Percentiles rank a stretch among this genome's conserved stretches.
Conservation (phyloP, 1,140 invertebrate species). For the Drosophila asahinai region DNA sequence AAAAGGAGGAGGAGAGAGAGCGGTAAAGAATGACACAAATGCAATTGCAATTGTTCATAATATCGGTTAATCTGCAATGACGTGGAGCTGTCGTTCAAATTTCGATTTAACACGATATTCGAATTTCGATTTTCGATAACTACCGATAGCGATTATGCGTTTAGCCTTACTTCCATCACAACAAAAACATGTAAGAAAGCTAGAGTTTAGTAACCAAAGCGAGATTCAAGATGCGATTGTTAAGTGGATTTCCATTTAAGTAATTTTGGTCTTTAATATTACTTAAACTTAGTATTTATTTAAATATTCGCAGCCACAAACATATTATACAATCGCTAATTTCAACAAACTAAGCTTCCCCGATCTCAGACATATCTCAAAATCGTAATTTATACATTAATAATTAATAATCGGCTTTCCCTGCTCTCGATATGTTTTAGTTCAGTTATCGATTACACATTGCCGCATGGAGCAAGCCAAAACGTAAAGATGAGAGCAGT, state of each 20-base stretch:
- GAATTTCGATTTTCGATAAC: no score
- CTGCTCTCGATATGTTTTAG: background rate
- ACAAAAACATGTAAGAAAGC: background rate
- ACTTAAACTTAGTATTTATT: no score
- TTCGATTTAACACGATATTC: background rate
- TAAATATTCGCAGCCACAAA: no score
- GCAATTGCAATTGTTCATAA: background rate
- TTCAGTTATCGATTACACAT: background rate
- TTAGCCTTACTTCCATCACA: background rate
- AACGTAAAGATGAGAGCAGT: constrained; percentile 1
- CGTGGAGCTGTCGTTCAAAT: background rate
- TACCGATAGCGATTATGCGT: background rate
- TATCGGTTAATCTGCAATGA: background rate
- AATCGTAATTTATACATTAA: background rate
- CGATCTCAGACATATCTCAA: no score
- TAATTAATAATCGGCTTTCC: background rate
- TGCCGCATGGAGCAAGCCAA: background rate
- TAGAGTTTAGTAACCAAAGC: background rate
- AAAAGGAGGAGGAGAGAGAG: background rate
- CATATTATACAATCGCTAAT: no score
- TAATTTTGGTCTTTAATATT: no score
- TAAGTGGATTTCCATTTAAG: no score
- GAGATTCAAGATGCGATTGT: no score
- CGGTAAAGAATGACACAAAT: background rate
- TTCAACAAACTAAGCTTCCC: no score